These are phyloP conservation scores for Leptinotarsa lineolata DNA, from an alignment of 1,140 invertebrate genomes.

Conservation along the genomic window DNA sequence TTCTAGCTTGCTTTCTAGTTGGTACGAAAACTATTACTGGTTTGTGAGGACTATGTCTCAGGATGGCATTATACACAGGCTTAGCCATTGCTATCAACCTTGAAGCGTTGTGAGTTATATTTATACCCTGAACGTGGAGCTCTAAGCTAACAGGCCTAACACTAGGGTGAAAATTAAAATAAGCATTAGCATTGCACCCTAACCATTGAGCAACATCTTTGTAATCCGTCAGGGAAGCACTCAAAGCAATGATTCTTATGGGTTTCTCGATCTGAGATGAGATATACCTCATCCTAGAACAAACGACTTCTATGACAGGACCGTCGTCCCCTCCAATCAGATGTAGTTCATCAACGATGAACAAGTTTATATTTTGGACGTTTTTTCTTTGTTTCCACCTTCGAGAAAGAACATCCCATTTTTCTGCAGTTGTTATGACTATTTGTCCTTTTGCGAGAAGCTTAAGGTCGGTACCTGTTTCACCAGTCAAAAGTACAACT, in stretches of 20 bases:
- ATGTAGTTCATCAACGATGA: conserved; percentile 98
- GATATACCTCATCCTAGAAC: conserved; percentile 96
- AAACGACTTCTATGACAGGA: conserved; percentile 95
- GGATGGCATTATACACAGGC: conserved; percentile 94
- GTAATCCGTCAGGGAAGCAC: conserved; percentile 92
- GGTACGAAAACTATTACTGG: conserved; percentile 98
- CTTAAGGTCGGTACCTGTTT: conserved; percentile 97
- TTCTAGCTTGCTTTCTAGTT: conserved; percentile 86
- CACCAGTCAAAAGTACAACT: conserved; percentile 94
- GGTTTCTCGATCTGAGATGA: conserved; percentile 92
- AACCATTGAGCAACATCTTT: conserved; percentile 96
- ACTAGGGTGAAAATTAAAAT: conserved; percentile 99
- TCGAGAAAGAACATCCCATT: conserved; percentile 97
- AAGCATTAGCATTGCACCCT: conserved; percentile 87
- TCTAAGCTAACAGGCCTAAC: conserved; percentile 94
- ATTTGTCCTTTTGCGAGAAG: conserved; percentile 90
- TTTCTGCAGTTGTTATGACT: conserved; percentile 95
- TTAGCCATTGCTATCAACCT: conserved; percentile 96
- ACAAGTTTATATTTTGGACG: conserved; percentile 95
- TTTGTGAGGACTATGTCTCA: conserved; percentile 83
- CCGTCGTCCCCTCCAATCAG: conserved; percentile 86
- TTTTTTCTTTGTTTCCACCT: conserved; percentile 99
- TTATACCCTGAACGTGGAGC: conserved; percentile 95
- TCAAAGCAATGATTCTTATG: conserved; percentile 94
- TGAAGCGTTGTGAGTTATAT: conserved; percentile 96